Percentiles rank a stretch among this genome's conserved stretches.
Conservation (phyloP, 2,797 vertebrate species). For the Chiloscyllium punctatum region DNA sequence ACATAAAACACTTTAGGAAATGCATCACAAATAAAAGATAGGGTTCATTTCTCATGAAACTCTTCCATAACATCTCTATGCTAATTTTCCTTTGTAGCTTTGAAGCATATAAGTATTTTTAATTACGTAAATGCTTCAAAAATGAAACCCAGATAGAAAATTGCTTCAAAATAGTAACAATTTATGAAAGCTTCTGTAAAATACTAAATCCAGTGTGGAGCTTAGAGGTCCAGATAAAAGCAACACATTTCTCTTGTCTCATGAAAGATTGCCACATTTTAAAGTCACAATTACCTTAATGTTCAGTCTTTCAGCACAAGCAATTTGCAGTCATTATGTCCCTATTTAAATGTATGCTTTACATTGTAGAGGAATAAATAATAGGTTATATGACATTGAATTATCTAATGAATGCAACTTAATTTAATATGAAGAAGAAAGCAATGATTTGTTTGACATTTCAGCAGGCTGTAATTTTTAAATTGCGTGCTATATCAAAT, state of each 20-base stretch:
- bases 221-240: neutral
- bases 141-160: neutral
- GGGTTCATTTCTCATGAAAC: neutral
- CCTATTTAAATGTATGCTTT: conserved; percentile 1
- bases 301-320: neutral
- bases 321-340: neutral
- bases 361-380: neutral
- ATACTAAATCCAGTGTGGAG: neutral
- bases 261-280: neutral
- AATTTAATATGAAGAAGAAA: neutral
- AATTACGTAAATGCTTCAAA: conserved; percentile 5
- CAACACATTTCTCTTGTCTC: neutral
- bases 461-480: conserved; percentile 9
- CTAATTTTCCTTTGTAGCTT: neutral
- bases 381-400: conserved; percentile 1
- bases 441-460: conserved; percentile 1
- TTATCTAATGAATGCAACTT: neutral
- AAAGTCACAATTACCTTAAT: conserved; percentile 2
- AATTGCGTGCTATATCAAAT: neutral
- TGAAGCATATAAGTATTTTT: neutral
- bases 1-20: neutral
- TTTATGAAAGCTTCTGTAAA: neutral
- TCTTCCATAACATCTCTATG: neutral
- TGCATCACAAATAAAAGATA: neutral
- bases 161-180: neutral